A percentile compares a stretch with the other conserved stretches of the same genome.
Conservation (phyloP, 2,797 vertebrate genomes). For the Neosilurus hyrtlii region DNA sequence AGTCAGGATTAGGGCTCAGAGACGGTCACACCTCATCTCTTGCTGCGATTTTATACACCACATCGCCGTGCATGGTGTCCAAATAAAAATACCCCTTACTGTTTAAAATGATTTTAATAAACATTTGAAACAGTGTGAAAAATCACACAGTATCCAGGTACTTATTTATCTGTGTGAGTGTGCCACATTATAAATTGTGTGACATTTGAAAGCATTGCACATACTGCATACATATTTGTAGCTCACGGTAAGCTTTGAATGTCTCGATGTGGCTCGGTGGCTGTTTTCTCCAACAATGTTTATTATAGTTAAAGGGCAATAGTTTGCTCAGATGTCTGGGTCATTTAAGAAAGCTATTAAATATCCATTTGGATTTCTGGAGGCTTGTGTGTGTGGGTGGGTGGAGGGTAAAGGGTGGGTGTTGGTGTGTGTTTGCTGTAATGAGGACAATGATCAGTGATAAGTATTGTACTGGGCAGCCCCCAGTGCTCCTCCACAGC, state of each 20-base stretch:
- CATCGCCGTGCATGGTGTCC: constrained; percentile 17
- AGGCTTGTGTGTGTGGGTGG: constrained; percentile 24
- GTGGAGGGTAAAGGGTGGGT: neutral
- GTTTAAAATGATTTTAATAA: constrained; percentile 8
- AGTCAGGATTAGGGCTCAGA: constrained; percentile 43
- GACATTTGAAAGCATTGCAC: constrained; percentile 20
- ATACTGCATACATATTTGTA: neutral
- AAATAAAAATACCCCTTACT: constrained; percentile 7
- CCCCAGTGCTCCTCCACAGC: constrained; percentile 97
- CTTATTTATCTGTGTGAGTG: neutral
- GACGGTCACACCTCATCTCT: constrained; percentile 41
- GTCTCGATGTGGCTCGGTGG: constrained; percentile 5
- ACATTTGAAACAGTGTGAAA: neutral
- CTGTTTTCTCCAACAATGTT: constrained; percentile 28
- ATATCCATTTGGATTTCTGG: constrained; percentile 27
- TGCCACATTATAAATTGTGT: constrained; percentile 6
- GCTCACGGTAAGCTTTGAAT: constrained; percentile 9
- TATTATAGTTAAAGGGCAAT: constrained; percentile 33
- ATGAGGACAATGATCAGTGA: constrained; percentile 77
- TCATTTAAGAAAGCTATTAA: constrained; percentile 38
- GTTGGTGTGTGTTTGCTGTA: constrained; percentile 67
- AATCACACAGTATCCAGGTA: neutral
- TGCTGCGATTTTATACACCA: constrained; percentile 19
- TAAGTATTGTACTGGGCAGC: constrained; percentile 69
- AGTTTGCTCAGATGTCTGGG: constrained; percentile 35